phyloP scores from a whole-genome alignment of 2,797 vertebrate species.

The Kryptopterus vitreolus region DNA sequence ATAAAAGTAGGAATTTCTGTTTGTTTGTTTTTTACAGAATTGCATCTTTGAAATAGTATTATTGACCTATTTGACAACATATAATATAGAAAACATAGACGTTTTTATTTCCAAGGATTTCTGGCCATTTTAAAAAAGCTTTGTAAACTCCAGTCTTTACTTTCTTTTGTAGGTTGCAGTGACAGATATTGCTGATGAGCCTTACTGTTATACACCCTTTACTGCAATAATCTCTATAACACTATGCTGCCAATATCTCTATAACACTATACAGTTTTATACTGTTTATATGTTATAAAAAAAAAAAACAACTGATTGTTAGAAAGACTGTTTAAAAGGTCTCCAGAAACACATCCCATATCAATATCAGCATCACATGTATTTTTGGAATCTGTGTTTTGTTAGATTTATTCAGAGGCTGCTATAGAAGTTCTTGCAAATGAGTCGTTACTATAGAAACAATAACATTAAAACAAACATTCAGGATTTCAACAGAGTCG shows the following conservation, averaged over 20 bases:
- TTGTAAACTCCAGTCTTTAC: not conserved
- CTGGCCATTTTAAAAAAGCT: not conserved
- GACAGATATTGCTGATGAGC: conserved; percentile 12
- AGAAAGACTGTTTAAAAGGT: not conserved
- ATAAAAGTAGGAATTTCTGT: too few species aligned
- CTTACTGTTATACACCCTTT: too few species aligned
- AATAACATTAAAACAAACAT: not conserved
- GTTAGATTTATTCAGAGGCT: not conserved
- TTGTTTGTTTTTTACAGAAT: too few species aligned
- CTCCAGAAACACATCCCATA: not conserved
- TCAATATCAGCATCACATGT: not conserved
- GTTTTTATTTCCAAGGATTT: too few species aligned
- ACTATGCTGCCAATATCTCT: too few species aligned
- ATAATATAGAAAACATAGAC: too few species aligned
- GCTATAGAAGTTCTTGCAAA: not conserved
- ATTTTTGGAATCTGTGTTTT: not conserved
- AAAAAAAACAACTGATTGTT: not conserved
- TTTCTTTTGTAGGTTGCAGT: not conserved
- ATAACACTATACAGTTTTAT: too few species aligned
- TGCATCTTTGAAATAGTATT: too few species aligned
- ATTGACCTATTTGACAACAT: too few species aligned
- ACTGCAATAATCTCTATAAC: too few species aligned
- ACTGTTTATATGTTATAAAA: not conserved
- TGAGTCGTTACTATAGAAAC: not conserved
- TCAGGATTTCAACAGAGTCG: not conserved